A percentile compares a stretch with the other conserved stretches of the same genome.
These are phyloP conservation scores for Cylloceria caligata DNA, from an alignment of 2,888 invertebrate genomes.

Conservation along the genomic window DNA sequence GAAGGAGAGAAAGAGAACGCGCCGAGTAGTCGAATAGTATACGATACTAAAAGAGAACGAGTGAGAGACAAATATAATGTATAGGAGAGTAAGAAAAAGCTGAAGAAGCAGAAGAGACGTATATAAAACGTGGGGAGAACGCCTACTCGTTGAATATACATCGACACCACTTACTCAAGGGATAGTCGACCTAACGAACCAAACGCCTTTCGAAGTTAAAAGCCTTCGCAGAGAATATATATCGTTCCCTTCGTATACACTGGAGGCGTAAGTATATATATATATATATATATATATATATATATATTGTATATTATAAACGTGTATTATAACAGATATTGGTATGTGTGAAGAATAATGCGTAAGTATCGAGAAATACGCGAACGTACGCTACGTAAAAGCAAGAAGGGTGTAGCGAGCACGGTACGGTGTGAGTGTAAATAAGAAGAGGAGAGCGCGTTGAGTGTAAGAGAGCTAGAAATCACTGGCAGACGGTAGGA, in stretches of 20 bases:
- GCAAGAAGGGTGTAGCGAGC: neutral
- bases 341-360: constrained; percentile 14
- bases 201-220: constrained; percentile 70
- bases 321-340: constrained; percentile 1
- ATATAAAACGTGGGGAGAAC: constrained; percentile 69
- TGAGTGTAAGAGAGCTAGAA: constrained; percentile 51
- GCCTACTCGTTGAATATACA: constrained; percentile 75
- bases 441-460: constrained; percentile 9
- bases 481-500: constrained; percentile 59
- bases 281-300: constrained; percentile 30
- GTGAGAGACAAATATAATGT: constrained; percentile 42
- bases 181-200: constrained; percentile 73
- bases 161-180: constrained; percentile 71
- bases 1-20: constrained; percentile 32
- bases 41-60: constrained; percentile 50
- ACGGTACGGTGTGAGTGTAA: constrained; percentile 26
- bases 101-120: constrained; percentile 54
- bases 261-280: constrained; percentile 13
- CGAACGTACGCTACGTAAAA: neutral
- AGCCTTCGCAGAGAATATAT: constrained; percentile 66
- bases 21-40: constrained; percentile 41
- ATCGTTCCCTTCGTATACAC: constrained; percentile 55
- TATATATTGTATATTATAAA: constrained; percentile 19
- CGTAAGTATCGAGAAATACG: constrained; percentile 44
- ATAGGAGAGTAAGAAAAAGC: constrained; percentile 47